phyloP scores from a whole-genome alignment of 2,888 invertebrate genomes.

The Plebejus argus region DNA sequence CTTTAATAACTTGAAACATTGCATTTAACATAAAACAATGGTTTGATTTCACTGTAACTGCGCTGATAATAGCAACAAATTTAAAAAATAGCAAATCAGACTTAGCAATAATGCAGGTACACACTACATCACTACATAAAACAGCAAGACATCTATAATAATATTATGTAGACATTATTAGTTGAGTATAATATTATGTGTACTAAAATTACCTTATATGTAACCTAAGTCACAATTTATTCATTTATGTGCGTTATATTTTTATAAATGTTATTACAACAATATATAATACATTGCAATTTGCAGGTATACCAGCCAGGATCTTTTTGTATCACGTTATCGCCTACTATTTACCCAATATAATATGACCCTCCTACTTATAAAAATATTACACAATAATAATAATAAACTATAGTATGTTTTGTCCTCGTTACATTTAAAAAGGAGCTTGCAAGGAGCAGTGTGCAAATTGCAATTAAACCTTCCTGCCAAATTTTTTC shows the following conservation, averaged over 20 bases:
- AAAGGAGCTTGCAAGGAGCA: no score
- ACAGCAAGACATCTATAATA: not conserved
- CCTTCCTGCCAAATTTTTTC: no score
- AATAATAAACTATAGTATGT: not conserved
- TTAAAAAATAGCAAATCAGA: not conserved
- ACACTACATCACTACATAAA: not conserved
- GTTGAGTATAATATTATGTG: not conserved
- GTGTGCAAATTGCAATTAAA: no score
- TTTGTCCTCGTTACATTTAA: not conserved
- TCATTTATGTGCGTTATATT: not conserved
- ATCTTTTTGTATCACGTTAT: not conserved
- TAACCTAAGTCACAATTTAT: not conserved
- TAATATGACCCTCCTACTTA: not conserved
- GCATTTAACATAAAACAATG: not conserved
- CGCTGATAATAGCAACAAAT: not conserved
- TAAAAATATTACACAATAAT: not conserved
- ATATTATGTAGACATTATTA: not conserved
- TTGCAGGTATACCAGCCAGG: not conserved
- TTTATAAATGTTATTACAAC: not conserved
- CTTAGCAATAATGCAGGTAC: not conserved
- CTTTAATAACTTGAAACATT: not conserved
- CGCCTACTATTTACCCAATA: not conserved
- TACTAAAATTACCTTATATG: not conserved
- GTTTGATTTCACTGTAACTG: not conserved
- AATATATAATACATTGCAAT: slow-evolving; percentile 1